Percentiles rank a stretch among this genome's conserved stretches.
Evolutionary conservation across 30 jellyfish, hydroid and myxozoan genomes (phyloP).

Genomic region (Clytia hemisphaerica): DNA sequence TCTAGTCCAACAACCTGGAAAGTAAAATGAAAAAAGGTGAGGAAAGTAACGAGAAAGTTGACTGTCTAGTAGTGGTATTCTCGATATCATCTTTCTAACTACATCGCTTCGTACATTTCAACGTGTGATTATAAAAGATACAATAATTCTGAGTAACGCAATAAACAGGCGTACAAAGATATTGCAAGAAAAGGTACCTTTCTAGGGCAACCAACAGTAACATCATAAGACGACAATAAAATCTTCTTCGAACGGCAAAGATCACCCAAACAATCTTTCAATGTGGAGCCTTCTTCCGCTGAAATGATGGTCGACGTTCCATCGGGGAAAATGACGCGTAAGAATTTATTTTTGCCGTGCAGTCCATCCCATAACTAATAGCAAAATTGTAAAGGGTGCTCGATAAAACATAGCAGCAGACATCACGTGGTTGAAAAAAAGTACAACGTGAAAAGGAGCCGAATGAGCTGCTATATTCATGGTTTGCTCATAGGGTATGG

Average conservation of each 20-base stretch:
- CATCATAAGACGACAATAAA: slow-evolving; percentile 49
- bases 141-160: background rate
- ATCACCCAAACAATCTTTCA: slow-evolving; percentile 42
- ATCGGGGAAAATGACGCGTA: slow-evolving; percentile 81
- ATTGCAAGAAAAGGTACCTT: slow-evolving; percentile 31
- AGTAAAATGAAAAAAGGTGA: background rate
- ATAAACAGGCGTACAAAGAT: background rate
- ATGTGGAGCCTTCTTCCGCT: slow-evolving; percentile 51
- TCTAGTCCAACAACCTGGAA: slow-evolving; percentile 58
- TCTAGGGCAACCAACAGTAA: slow-evolving; percentile 43
- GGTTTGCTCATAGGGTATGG: no score
- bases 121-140: no score
- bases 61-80: background rate
- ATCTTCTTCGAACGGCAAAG: slow-evolving; percentile 57
- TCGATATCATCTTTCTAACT: no score
- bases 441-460: no score
- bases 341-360: slow-evolving; percentile 19
- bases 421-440: no score
- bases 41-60: background rate
- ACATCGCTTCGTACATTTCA: no score
- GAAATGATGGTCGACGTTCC: slow-evolving; percentile 76
- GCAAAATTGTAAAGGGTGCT: no score
- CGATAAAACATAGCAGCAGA: no score
- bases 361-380: slow-evolving; percentile 39
- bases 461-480: no score